phyloP scores from a whole-genome alignment of 1,140 invertebrate genomes.

The Bemisia tabaci region DNA sequence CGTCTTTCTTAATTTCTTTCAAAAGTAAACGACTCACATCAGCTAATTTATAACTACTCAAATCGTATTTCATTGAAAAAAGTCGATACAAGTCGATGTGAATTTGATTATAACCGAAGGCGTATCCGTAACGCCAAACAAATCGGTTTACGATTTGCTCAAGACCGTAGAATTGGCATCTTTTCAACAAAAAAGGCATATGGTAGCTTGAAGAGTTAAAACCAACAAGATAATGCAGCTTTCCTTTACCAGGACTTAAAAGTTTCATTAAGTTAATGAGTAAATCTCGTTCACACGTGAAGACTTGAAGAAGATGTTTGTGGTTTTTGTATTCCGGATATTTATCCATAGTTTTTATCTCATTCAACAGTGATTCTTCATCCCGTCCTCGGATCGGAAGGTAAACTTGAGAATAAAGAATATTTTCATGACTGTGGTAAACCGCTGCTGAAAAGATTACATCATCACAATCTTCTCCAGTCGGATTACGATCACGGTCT shows the following conservation, averaged over 20 bases:
- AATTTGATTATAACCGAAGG: not conserved
- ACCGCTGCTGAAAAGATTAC: not conserved
- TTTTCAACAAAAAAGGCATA: not conserved
- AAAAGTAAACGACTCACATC: not conserved
- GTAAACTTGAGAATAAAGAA: not conserved
- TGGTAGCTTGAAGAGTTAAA: slow-evolving; percentile 1
- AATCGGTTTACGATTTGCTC: not conserved
- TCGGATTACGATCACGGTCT: not conserved
- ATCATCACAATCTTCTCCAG: slow-evolving; percentile 4
- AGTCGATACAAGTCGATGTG: not conserved
- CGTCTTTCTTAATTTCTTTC: not conserved
- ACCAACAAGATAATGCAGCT: not conserved
- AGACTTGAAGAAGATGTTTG: not conserved
- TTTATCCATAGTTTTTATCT: not conserved
- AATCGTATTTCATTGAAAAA: not conserved
- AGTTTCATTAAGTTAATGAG: not conserved
- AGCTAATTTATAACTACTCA: not conserved
- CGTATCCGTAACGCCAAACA: not conserved
- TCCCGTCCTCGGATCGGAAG: not conserved
- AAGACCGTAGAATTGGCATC: slow-evolving; percentile 2
- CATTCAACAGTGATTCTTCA: not conserved
- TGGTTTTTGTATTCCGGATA: not conserved
- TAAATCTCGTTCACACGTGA: not conserved
- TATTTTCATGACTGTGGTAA: not conserved
- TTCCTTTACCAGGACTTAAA: not conserved